A percentile compares a stretch with the other conserved stretches of the same genome.
phyloP scores from a whole-genome alignment of 2,797 vertebrate genomes.

The Periparus ater region DNA sequence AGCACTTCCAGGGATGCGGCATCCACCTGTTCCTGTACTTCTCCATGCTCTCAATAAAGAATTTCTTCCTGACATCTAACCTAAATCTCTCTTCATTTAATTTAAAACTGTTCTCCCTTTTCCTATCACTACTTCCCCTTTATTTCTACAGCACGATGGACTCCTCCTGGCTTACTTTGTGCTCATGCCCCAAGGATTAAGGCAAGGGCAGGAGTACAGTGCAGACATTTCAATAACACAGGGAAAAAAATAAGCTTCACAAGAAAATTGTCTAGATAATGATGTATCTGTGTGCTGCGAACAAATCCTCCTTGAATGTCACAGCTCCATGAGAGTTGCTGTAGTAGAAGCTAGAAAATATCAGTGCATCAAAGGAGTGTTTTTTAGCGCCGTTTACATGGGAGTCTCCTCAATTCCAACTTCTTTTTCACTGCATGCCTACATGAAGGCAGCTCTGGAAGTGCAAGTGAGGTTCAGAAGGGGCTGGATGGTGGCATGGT shows the following conservation, averaged over 20 bases:
- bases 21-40: neutral
- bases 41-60: neutral
- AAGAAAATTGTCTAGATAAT: neutral
- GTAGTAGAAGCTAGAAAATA: neutral
- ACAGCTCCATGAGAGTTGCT: neutral
- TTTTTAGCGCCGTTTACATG: neutral
- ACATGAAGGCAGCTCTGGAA: neutral
- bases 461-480: neutral
- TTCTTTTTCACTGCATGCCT: accelerated
- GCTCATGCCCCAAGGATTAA: neutral
- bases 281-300: neutral
- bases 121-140: neutral
- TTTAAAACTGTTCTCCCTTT: neutral
- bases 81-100: neutral
- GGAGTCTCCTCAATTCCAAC: neutral
- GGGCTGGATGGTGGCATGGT: neutral
- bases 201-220: neutral
- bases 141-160: neutral
- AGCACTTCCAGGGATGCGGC: neutral
- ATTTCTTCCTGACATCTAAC: neutral
- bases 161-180: neutral
- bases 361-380: accelerated
- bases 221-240: neutral
- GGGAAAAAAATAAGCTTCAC: neutral
- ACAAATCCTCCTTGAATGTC: neutral